Conservation (phyloP, 2,888 invertebrate genomes). For the Zygothrica quintamaculata region DNA sequence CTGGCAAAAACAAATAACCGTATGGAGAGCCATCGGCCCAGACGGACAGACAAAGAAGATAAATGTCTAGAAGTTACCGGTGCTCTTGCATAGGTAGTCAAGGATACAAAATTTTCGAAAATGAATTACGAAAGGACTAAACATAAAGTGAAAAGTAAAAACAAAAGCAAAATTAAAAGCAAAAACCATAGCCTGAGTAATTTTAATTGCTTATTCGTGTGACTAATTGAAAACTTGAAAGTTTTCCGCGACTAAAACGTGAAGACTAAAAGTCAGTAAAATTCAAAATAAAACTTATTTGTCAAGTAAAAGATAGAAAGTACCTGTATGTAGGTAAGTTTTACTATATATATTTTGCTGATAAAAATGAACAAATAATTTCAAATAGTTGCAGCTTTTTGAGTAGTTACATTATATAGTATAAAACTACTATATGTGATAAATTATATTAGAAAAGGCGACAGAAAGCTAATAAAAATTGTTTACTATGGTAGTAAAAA, state of each 20-base stretch:
- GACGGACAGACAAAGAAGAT: conserved; percentile 53
- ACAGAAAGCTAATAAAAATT: conserved; percentile 30
- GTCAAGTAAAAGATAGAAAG: conserved; percentile 13
- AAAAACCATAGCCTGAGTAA: conserved; percentile 35
- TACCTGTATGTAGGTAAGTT: no score
- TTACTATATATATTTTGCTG: conserved; percentile 2
- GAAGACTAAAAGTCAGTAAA: conserved; percentile 35
- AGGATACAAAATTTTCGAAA: conserved; percentile 14
- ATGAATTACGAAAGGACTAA: conserved; percentile 18
- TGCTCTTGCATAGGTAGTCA: conserved; percentile 21
- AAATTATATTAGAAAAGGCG: conserved; percentile 21
- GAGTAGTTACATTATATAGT: no score
- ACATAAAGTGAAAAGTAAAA: background rate
- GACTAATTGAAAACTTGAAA: conserved; percentile 76
- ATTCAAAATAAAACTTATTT: conserved; percentile 46
- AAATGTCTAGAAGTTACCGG: conserved; percentile 61
- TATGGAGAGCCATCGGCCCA: conserved; percentile 42
- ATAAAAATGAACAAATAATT: conserved; percentile 23
- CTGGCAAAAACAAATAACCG: conserved; percentile 42
- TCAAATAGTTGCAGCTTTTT: no score
- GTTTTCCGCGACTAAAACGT: conserved; percentile 52
- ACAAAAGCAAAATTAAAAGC: conserved; percentile 19
- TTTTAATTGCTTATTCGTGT: conserved; percentile 75
- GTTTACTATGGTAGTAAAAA: conserved; percentile 49
- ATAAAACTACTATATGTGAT: no score